Percentiles rank a stretch among this genome's conserved stretches.
Conservation (phyloP, 1,140 invertebrate species). For the Trachelipus rathkii region DNA sequence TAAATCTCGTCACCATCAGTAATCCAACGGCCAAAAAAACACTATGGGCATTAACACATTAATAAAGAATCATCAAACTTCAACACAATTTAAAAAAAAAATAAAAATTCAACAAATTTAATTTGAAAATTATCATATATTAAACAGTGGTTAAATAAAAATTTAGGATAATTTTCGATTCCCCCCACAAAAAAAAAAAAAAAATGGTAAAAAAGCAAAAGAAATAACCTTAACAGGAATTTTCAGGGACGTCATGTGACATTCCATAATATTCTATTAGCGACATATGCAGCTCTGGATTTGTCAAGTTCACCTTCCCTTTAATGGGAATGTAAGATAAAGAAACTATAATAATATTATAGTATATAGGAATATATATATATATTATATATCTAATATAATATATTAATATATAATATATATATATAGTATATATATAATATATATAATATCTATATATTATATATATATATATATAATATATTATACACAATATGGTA, state of each 20-base stretch:
- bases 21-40: conserved; percentile 54
- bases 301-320: conserved; percentile 73
- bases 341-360: conserved; percentile 56
- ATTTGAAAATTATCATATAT: neutral
- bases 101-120: neutral
- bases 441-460: conserved; percentile 21
- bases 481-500: neutral
- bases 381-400: neutral
- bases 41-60: no score
- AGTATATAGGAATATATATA: conserved; percentile 10
- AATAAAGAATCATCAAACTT: neutral
- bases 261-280: conserved; percentile 85
- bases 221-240: conserved; percentile 31
- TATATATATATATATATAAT: neutral
- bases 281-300: conserved; percentile 72
- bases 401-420: neutral
- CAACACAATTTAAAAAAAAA: conserved; percentile 2
- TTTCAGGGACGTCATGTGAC: conserved; percentile 53
- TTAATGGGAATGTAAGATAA: conserved; percentile 74
- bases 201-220: conserved; percentile 19
- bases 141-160: conserved; percentile 14
- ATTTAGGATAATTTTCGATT: conserved; percentile 24
- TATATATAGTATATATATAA: conserved; percentile 53
- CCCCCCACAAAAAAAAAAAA: neutral
- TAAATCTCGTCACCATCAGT: conserved; percentile 73